A percentile compares a stretch with the other conserved stretches of the same genome.
phyloP scores from a whole-genome alignment of 1,140 invertebrate species.

The Drosophila bocqueti region DNA sequence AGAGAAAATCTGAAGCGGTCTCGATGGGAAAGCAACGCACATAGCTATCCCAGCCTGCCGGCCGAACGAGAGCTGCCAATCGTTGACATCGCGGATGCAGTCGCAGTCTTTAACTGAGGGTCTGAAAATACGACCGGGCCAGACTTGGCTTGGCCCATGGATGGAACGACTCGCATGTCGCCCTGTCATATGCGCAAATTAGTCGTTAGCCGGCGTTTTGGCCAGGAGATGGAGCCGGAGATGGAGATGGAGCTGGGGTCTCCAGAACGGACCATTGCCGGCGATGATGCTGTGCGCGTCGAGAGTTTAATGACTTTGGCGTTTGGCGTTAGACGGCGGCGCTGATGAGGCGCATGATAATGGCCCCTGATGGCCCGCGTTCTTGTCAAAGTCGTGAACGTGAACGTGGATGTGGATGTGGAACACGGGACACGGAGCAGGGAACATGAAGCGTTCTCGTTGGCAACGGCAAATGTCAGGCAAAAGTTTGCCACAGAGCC shows the following conservation, averaged over 20 bases:
- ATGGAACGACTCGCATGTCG: slow-evolving; percentile 61
- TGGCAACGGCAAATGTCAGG: slow-evolving; percentile 56
- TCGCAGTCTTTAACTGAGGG: slow-evolving; percentile 32
- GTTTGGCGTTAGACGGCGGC: slow-evolving; percentile 71
- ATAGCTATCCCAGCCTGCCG: slow-evolving; percentile 70
- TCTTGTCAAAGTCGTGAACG: slow-evolving; percentile 74
- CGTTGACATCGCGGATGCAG: slow-evolving; percentile 57
- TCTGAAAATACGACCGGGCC: slow-evolving; percentile 15
- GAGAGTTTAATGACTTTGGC: slow-evolving; percentile 77
- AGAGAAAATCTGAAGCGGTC: slow-evolving; percentile 18
- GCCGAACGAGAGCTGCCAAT: slow-evolving; percentile 58
- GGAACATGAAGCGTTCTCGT: slow-evolving; percentile 24
- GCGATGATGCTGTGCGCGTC: slow-evolving; percentile 49
- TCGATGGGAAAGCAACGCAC: slow-evolving; percentile 65
- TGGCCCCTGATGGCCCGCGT: slow-evolving; percentile 76
- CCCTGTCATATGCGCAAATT: slow-evolving; percentile 81
- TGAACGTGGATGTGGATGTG: slow-evolving; percentile 34
- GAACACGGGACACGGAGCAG: neutral
- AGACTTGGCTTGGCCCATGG: slow-evolving; percentile 32
- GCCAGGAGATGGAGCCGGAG: slow-evolving; percentile 16
- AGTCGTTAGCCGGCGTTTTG: slow-evolving; percentile 72
- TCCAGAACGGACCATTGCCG: slow-evolving; percentile 10
- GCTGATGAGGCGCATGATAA: slow-evolving; percentile 80
- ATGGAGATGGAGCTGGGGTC: slow-evolving; percentile 10
- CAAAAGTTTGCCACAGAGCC: slow-evolving; percentile 50